Evolutionary conservation across 1,140 invertebrate species (phyloP).

Genomic region (Drosophila bifasciata): DNA sequence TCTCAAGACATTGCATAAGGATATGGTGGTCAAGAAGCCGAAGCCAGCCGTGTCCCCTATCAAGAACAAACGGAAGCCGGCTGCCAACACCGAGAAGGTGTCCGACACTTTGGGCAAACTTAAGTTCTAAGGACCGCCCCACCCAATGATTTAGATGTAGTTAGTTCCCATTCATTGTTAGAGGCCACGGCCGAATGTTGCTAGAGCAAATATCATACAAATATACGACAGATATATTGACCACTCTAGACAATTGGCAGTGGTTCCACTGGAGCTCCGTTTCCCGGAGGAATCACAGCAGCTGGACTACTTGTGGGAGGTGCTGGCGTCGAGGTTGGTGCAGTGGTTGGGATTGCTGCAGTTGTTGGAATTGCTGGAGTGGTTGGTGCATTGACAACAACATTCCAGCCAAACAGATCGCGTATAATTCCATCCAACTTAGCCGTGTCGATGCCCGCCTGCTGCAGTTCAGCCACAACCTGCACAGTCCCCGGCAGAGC

Average conservation of each 20-base stretch:
- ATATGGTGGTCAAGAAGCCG: conserved; percentile 80
- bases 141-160: conserved; percentile 24
- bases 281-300: conserved; percentile 50
- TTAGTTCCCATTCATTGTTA: conserved; percentile 39
- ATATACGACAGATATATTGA: conserved; percentile 55
- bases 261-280: conserved; percentile 5
- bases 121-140: conserved; percentile 61
- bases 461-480: conserved; percentile 55
- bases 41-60: conserved; percentile 57
- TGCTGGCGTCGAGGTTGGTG: not conserved
- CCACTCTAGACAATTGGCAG: conserved; percentile 16
- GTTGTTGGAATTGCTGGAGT: conserved; percentile 13
- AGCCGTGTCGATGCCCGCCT: conserved; percentile 56
- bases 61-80: conserved; percentile 67
- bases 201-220: conserved; percentile 54
- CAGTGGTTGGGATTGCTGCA: not conserved
- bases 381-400: conserved; percentile 33
- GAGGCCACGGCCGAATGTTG: conserved; percentile 17
- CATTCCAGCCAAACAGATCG: conserved; percentile 63
- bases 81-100: conserved; percentile 72
- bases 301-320: conserved; percentile 42
- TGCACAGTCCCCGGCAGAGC: conserved; percentile 41
- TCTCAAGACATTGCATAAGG: conserved; percentile 75
- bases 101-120: conserved; percentile 74
- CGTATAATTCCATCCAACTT: conserved; percentile 67